Evolutionary conservation across 53 echinoderm and acorn worm genomes (phyloP).

Genomic region (Stichopus horrens): DNA sequence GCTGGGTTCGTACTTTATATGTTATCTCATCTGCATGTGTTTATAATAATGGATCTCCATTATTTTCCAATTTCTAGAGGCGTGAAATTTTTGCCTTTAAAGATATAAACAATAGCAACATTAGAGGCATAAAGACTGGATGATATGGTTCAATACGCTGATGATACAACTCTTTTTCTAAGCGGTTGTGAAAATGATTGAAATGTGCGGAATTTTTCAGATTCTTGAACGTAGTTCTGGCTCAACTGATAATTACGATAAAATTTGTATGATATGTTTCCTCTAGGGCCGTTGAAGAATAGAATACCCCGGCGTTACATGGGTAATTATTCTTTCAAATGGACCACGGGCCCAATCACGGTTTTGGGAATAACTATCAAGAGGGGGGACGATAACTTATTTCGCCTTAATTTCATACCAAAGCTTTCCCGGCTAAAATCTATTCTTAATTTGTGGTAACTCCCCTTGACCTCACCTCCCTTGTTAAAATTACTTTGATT

Average conservation of each 20-base stretch:
- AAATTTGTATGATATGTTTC: background rate
- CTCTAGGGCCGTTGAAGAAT: background rate
- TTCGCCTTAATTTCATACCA: background rate
- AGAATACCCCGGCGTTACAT: background rate
- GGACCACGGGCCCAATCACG: background rate
- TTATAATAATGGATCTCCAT: no score
- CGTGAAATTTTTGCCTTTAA: background rate
- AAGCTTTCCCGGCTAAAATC: background rate
- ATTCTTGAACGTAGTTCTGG: background rate
- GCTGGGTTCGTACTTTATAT: no score
- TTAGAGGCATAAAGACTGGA: background rate
- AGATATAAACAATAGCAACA: background rate
- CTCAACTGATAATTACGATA: background rate
- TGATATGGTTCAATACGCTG: background rate
- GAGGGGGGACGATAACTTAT: background rate
- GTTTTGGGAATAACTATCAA: background rate
- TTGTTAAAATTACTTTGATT: background rate
- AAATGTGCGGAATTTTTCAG: background rate
- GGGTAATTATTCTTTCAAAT: background rate
- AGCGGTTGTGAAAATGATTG: background rate
- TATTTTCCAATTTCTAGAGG: no score
- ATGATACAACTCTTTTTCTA: background rate
- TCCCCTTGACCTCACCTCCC: background rate
- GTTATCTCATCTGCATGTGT: no score
- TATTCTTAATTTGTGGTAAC: background rate